Conservation (phyloP, 2,888 invertebrate genomes). For the Lordiphosa andalusiaca region DNA sequence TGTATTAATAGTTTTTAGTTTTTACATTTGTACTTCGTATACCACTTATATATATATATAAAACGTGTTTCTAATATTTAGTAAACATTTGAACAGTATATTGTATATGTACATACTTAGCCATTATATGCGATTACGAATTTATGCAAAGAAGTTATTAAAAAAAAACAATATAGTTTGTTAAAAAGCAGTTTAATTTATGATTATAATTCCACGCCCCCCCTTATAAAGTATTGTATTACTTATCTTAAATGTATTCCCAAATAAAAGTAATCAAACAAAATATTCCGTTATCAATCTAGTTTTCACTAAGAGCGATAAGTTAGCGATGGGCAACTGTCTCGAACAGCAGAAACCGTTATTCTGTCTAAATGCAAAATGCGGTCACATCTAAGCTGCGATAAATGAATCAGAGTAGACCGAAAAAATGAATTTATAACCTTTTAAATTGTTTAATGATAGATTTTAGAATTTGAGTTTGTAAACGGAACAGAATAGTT, state of each 20-base stretch:
- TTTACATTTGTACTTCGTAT: background rate
- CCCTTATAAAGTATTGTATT: conserved; percentile 2
- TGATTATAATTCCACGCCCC: background rate
- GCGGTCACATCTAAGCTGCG: too few species aligned
- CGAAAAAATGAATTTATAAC: too few species aligned
- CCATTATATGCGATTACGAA: conserved; percentile 47
- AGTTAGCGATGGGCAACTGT: too few species aligned
- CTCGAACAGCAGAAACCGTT: too few species aligned
- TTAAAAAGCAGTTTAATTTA: background rate
- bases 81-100: conserved; percentile 6
- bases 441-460: too few species aligned
- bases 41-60: background rate
- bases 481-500: too few species aligned
- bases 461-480: too few species aligned
- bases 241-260: conserved; percentile 9
- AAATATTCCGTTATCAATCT: too few species aligned
- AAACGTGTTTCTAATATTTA: conserved; percentile 9
- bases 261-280: too few species aligned
- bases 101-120: conserved; percentile 10
- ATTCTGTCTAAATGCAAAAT: too few species aligned
- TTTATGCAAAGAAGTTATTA: conserved; percentile 43
- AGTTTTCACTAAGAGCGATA: too few species aligned
- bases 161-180: conserved; percentile 5
- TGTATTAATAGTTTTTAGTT: background rate
- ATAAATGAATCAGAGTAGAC: too few species aligned